These are phyloP conservation scores for Tyrophagus putrescentiae DNA, from an alignment of 1,140 invertebrate species.

Conservation along the genomic window DNA sequence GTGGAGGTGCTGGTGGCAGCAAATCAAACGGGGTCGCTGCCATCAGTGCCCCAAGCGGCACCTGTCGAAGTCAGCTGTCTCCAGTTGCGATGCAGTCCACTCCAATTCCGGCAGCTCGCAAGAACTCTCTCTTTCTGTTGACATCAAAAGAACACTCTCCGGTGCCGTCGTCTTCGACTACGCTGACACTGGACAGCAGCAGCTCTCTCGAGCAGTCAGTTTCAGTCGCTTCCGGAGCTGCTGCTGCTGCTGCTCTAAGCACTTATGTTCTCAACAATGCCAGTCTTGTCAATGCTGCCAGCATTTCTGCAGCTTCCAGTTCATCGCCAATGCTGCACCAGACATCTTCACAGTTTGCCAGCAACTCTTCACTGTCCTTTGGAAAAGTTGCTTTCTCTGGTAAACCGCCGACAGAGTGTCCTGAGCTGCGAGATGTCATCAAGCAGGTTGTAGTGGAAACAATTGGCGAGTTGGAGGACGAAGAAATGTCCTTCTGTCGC, in stretches of 20 bases:
- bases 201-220: too few species aligned
- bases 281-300: too few species aligned
- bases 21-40: not conserved
- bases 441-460: not conserved
- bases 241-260: too few species aligned
- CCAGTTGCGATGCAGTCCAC: not conserved
- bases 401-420: too few species aligned
- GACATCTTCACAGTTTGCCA: too few species aligned
- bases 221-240: too few species aligned
- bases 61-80: not conserved
- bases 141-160: not conserved
- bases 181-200: not conserved
- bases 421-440: not conserved
- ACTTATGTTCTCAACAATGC: too few species aligned
- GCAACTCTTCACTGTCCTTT: too few species aligned
- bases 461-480: constrained; percentile 10
- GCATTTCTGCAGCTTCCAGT: too few species aligned
- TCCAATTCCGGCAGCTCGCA: not conserved
- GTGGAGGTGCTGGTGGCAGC: too few species aligned
- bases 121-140: not conserved
- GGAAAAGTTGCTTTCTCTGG: too few species aligned
- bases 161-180: not conserved
- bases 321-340: too few species aligned
- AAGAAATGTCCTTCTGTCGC: constrained; percentile 17
- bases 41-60: not conserved